phyloP scores from a whole-genome alignment of 2,113 vertebrate genomes.

The Brienomyrus longianalis region DNA sequence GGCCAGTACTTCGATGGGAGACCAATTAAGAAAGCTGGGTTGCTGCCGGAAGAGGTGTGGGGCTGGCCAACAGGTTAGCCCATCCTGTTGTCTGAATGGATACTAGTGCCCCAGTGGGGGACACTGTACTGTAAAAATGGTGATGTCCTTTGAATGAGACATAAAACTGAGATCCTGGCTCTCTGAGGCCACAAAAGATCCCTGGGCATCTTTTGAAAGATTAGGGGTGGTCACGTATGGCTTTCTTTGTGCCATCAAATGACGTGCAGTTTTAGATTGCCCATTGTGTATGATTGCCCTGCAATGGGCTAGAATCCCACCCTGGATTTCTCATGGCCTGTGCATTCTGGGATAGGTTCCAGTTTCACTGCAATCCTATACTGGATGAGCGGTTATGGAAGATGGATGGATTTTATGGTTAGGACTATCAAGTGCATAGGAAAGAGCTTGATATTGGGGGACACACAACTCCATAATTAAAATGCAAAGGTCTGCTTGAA shows the following conservation, averaged over 20 bases:
- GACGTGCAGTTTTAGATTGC: neutral
- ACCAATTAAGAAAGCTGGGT: too few species aligned
- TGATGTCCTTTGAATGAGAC: too few species aligned
- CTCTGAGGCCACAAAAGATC: too few species aligned
- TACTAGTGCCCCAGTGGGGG: too few species aligned
- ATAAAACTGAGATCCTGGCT: too few species aligned
- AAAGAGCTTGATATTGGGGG: neutral
- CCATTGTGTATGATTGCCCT: neutral
- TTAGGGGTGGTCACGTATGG: neutral
- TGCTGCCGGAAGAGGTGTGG: too few species aligned
- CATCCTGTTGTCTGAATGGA: too few species aligned
- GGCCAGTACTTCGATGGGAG: too few species aligned
- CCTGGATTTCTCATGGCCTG: neutral
- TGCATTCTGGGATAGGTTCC: neutral
- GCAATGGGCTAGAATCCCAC: neutral
- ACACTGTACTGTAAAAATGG: too few species aligned
- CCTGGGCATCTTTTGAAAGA: too few species aligned
- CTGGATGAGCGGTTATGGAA: neutral
- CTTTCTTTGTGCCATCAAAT: neutral
- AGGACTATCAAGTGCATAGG: neutral
- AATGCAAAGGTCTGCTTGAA: neutral
- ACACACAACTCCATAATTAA: neutral
- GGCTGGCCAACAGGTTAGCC: too few species aligned
- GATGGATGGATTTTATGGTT: neutral
- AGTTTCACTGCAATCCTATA: neutral